Evolutionary conservation across 1,140 invertebrate genomes (phyloP), one percentile per base, ranked within the genome.

Genomic region (Saccostrea cuccullata): DNA sequence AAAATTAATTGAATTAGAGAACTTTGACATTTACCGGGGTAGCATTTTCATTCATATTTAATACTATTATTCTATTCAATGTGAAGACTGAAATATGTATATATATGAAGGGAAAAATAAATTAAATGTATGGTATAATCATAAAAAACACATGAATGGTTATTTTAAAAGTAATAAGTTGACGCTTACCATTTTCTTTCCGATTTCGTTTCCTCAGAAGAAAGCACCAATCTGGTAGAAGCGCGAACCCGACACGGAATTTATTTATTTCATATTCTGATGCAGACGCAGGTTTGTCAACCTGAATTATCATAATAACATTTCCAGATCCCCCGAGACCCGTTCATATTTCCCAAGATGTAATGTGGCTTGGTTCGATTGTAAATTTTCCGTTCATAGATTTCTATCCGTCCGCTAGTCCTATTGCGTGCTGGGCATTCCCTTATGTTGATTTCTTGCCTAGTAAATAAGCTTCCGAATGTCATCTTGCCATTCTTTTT

Each of bases 281-380:
- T 15, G 70, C 70, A 77, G 70, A 77, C 70, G 15, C 70, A 15
- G 70, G 70, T 12, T 36, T 77, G 70, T 77, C 70, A 77, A 12
- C 70, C 26, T 15, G 15, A 77, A 77, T 77, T 77, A 77, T 77
- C 70, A 77, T 77, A 77, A 77, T 77, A 36, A 77, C 70, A 17
- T 30, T 77, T 36, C 30, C 70, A 12, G 26, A 36, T 77, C 70
- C 26, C 70, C 30, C 30, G 26, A 36, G 70, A 36, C 70, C 70
- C 23, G 26, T 36, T 77, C 26, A 26, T 30, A 77, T 77, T 77
- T 77, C 70, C 23, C 70, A 77, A 77, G 70, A 77, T 77, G 70
- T 77, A 26, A 77, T 30, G 26, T 77, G 70, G 70, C 70, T 77
- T 11, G 30, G 70, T 36, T 30, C 23, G 23, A 77, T 77, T 30